Conservation (phyloP, 2,113 vertebrate species). For the Capreolus pygargus region DNA sequence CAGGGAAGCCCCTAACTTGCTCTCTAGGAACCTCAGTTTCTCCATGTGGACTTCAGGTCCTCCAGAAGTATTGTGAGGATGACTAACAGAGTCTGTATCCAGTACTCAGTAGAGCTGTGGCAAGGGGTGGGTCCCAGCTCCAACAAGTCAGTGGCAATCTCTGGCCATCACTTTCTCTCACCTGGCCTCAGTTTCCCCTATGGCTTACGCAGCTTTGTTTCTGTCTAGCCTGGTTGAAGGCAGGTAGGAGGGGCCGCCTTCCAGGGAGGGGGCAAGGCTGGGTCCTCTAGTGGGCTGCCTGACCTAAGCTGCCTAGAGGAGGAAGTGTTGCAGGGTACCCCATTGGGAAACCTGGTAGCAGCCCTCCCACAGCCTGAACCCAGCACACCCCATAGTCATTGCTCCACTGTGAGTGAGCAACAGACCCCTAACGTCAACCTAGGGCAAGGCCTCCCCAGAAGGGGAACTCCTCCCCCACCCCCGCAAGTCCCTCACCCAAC, state of each 20-base stretch:
- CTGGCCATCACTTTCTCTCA: not conserved
- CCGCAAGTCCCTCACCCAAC: not conserved
- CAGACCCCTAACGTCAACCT: not conserved
- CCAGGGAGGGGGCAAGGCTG: not conserved
- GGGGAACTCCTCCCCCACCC: conserved; percentile 58
- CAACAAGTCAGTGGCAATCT: not conserved
- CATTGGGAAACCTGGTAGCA: conserved; percentile 58
- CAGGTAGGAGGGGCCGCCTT: not conserved
- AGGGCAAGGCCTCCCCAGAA: conserved; percentile 37
- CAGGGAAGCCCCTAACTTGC: not conserved
- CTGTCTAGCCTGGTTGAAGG: not conserved
- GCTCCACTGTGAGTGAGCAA: conserved; percentile 60
- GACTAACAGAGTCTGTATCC: not conserved
- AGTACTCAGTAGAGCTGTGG: not conserved
- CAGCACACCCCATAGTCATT: not conserved
- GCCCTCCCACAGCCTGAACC: not conserved
- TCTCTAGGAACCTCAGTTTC: not conserved
- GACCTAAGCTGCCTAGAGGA: not conserved
- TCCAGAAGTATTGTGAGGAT: not conserved
- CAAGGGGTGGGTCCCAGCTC: not conserved
- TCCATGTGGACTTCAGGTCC: not conserved
- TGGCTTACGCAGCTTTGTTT: not conserved
- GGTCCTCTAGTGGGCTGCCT: not conserved
- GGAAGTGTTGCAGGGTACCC: conserved; percentile 58
- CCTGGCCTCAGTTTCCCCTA: conserved; percentile 39